Evolutionary conservation across 1,140 invertebrate species (phyloP).

Genomic region (Zaprionus inermis): DNA sequence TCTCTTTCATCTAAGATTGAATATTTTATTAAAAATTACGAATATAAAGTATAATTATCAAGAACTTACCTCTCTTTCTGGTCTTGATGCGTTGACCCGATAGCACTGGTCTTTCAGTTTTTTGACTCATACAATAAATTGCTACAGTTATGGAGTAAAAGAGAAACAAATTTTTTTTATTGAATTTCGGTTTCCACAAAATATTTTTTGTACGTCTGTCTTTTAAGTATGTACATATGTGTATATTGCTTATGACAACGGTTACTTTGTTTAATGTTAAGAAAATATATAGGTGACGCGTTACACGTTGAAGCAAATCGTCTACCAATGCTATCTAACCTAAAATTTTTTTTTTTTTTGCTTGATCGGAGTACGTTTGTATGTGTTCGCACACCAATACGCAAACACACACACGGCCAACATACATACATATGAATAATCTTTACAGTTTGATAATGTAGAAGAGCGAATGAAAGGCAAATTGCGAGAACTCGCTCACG

Average conservation of each 20-base stretch:
- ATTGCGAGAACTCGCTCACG: conserved; percentile 38
- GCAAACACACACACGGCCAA: conserved; percentile 11
- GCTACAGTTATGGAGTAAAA: conserved; percentile 86
- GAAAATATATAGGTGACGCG: conserved; percentile 3
- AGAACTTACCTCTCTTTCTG: conserved; percentile 93
- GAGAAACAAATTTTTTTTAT: conserved; percentile 31
- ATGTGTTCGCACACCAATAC: conserved; percentile 42
- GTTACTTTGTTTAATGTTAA: conserved; percentile 44
- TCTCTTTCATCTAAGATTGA: conserved; percentile 96
- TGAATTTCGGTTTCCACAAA: conserved; percentile 23
- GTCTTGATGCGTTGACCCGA: conserved; percentile 99
- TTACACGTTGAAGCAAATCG: conserved; percentile 43
- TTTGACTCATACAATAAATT: conserved; percentile 99
- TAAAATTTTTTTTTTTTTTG: conserved; percentile 55
- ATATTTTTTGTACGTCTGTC: conserved; percentile 1
- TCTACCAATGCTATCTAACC: conserved; percentile 56
- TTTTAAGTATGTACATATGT: conserved; percentile 21
- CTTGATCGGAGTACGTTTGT: conserved; percentile 33
- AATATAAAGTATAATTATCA: not conserved
- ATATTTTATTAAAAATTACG: not conserved
- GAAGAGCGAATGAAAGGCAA: conserved; percentile 60
- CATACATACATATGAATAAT: conserved; percentile 37
- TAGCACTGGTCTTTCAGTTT: conserved; percentile 99
- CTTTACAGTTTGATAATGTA: conserved; percentile 74
- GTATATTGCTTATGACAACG: conserved; percentile 29